phyloP scores from a whole-genome alignment of 2,888 invertebrate genomes.

The Chalcosyrphus nemorum region DNA sequence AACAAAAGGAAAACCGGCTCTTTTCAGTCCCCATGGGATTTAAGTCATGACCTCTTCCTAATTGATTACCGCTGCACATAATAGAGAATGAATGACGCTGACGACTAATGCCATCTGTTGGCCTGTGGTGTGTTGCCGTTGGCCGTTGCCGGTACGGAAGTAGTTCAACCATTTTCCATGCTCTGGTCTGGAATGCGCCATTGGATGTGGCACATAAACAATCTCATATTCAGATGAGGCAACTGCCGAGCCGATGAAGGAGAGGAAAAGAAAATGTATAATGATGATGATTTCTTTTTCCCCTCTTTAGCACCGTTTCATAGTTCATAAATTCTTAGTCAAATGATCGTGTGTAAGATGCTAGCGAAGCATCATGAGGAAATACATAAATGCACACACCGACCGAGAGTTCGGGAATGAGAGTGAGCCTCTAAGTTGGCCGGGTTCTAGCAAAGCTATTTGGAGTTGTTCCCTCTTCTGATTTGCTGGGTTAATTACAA shows the following conservation, averaged over 20 bases:
- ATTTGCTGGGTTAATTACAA: constrained; percentile 59
- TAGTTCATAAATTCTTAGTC: constrained; percentile 68
- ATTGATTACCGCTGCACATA: constrained; percentile 47
- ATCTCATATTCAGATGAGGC: constrained; percentile 71
- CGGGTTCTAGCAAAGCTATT: constrained; percentile 23
- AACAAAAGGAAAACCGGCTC: constrained; percentile 1
- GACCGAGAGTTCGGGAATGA: constrained; percentile 33
- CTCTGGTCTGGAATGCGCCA: constrained; percentile 38
- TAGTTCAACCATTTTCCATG: constrained; percentile 57
- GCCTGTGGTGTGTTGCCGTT: not conserved
- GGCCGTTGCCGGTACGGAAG: constrained; percentile 63
- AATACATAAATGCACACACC: constrained; percentile 60
- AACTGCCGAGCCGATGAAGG: constrained; percentile 35
- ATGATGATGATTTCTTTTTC: constrained; percentile 64
- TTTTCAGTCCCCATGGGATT: constrained; percentile 21
- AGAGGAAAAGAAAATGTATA: constrained; percentile 1
- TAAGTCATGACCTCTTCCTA: constrained; percentile 58
- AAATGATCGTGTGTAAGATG: constrained; percentile 53
- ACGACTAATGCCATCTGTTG: constrained; percentile 55
- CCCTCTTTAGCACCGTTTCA: constrained; percentile 66
- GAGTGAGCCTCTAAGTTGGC: constrained; percentile 44
- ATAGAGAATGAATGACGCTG: not conserved
- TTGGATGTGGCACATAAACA: constrained; percentile 67
- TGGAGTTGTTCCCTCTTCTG: constrained; percentile 30
- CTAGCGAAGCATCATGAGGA: constrained; percentile 31